Percentiles rank a stretch among this genome's conserved stretches.
Conservation (phyloP, 2,113 vertebrate genomes). For the Polypterus senegalus region DNA sequence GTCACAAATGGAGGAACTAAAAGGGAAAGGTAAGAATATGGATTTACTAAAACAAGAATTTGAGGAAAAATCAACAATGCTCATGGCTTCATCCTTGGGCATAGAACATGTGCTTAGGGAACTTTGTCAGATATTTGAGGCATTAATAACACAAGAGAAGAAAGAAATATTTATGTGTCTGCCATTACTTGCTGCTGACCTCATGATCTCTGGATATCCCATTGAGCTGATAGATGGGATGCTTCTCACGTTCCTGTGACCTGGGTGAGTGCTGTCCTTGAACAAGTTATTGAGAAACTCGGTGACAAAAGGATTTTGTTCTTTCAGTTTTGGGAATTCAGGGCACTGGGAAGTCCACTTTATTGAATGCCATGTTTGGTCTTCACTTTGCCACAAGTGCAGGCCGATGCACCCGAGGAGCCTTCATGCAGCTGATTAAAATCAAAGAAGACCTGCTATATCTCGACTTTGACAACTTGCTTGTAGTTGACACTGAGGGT, state of each 20-base stretch:
- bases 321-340: conserved; percentile 40
- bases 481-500: conserved; percentile 46
- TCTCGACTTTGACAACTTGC: conserved; percentile 32
- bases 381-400: conserved; percentile 31
- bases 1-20: conserved; percentile 13
- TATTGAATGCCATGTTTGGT: conserved; percentile 41
- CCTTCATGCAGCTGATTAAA: conserved; percentile 34
- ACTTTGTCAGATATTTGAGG: conserved; percentile 36
- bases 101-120: conserved; percentile 38
- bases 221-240: conserved; percentile 48
- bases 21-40: conserved; percentile 5
- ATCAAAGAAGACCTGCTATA: conserved; percentile 20
- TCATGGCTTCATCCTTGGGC: conserved; percentile 22
- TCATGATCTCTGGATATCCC: conserved; percentile 36
- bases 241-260: conserved; percentile 34
- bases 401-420: conserved; percentile 27
- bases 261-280: conserved; percentile 37
- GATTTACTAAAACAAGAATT: conserved; percentile 3
- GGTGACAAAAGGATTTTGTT: conserved; percentile 37
- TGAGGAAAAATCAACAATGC: conserved; percentile 17
- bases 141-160: neutral
- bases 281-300: conserved; percentile 29
- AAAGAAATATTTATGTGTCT: conserved; percentile 1
- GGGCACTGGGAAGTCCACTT: conserved; percentile 36
- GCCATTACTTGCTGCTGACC: conserved; percentile 29